Evolutionary conservation across 53 echinoderm and acorn worm species (phyloP), one percentile per base, ranked within the genome.

Genomic region (Astropecten irregularis): DNA sequence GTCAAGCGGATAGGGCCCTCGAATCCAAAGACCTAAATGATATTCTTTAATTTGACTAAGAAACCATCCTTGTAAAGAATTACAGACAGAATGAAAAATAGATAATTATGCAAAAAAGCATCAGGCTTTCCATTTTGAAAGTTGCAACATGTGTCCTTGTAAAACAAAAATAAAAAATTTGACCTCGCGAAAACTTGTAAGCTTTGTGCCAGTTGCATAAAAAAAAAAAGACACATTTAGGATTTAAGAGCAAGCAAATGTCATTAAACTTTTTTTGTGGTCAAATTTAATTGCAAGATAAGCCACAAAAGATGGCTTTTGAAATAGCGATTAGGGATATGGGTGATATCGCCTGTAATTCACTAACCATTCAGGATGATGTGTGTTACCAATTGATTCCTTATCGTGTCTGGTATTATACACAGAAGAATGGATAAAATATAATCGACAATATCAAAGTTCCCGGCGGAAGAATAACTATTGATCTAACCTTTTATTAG

Each of bases 371-470:
- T 76, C 56, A 76, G 39, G 57, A 56, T 37, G 58, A 76, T 57
- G 76, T 76, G 76, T 76, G 76, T 76, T 40, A 56, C 65, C 40
- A 56, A 28, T 46, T 19, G 79, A 79, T 79, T 40, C 3, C 49
- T 40, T 62, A 79, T 79, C 79, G 14, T 79, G 79, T 79, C 63
- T 27, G 38, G 44, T 46, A 42, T 79, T 79, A 62, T 79, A 4
- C 21, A 4, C 61, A 46, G n/a, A 48, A 79, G 18, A 77, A 77
- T 59, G 46, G 77, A 48, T 59, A 77, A n/a, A n/a, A 77, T 60
- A 77, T 31, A 46, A 56, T 47, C 79, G 56, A 79, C 79, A 62
- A 79, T 62, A 79, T 79, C 79, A 62, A 79, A 79, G 79, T 62
- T 79, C 79, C 34, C 11, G 1, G 2, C 32, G n/a, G 39, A 21